Percentiles rank a stretch among this genome's conserved stretches.
phyloP scores from a whole-genome alignment of 2,113 vertebrate genomes.

The Albula goreensis region DNA sequence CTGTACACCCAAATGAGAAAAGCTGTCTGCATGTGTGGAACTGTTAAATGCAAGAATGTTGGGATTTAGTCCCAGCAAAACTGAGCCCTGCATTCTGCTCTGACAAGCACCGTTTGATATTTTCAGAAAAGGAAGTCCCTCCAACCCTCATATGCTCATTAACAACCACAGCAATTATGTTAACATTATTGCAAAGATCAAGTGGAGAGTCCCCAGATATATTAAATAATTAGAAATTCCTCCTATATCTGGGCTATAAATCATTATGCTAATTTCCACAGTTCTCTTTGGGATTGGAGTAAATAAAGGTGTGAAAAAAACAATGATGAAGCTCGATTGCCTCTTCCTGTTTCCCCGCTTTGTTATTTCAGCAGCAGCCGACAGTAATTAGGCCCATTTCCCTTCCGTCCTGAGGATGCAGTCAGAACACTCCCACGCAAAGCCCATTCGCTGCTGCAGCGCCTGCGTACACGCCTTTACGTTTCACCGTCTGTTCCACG shows the following conservation, averaged over 20 bases:
- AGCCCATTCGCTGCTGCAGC: not conserved
- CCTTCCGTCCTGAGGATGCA: constrained; percentile 54
- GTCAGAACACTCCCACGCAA: not conserved
- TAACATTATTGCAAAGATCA: constrained; percentile 79
- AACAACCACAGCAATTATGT: constrained; percentile 76
- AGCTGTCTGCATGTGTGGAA: not conserved
- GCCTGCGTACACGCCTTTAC: not conserved
- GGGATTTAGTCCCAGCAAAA: not conserved
- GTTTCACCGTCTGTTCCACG: not conserved
- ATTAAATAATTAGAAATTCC: constrained; percentile 79
- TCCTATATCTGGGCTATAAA: constrained; percentile 76
- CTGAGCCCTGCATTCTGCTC: not conserved
- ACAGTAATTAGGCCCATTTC: constrained; percentile 67
- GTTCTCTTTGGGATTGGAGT: constrained; percentile 71
- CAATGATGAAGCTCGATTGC: constrained; percentile 69
- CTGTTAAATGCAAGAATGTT: not conserved
- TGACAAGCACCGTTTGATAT: not conserved
- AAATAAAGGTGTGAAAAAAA: constrained; percentile 76
- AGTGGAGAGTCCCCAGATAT: constrained; percentile 74
- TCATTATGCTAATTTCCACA: constrained; percentile 73
- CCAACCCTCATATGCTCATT: constrained; percentile 60
- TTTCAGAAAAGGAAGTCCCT: constrained; percentile 32
- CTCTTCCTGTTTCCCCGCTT: constrained; percentile 66
- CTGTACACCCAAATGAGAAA: not conserved
- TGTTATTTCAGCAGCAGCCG: constrained; percentile 65